phyloP scores from a whole-genome alignment of 2,888 invertebrate genomes.

The Celastrina argiolus region DNA sequence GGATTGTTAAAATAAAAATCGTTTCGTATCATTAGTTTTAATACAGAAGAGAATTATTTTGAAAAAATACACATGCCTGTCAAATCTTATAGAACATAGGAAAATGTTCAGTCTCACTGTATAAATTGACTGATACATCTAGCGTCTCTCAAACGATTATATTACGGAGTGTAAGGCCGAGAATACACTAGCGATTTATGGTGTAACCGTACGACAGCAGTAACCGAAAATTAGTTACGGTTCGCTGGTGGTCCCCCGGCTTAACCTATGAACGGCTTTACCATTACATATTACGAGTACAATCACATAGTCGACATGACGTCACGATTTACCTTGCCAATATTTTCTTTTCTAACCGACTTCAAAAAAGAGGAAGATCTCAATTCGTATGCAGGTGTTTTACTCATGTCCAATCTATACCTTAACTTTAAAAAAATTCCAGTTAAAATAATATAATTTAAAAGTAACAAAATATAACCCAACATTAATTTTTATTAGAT shows the following conservation, averaged over 20 bases:
- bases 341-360: background rate
- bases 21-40: constrained; percentile 47
- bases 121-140: constrained; percentile 48
- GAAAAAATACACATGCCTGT: constrained; percentile 59
- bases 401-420: too few species aligned
- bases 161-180: constrained; percentile 17
- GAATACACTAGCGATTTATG: background rate
- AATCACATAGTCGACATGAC: constrained; percentile 6
- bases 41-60: constrained; percentile 59
- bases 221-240: background rate
- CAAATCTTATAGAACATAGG: constrained; percentile 43
- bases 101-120: constrained; percentile 59
- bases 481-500: too few species aligned
- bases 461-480: too few species aligned
- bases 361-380: too few species aligned
- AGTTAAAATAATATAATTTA: too few species aligned
- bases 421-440: too few species aligned
- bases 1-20: constrained; percentile 35
- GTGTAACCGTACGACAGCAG: background rate
- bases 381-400: too few species aligned
- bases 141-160: constrained; percentile 18
- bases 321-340: background rate
- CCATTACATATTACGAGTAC: constrained; percentile 7
- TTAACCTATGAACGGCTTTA: background rate
- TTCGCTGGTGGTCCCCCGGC: background rate